Evolutionary conservation across 2,113 vertebrate species (phyloP).

Genomic region (Pseudopipra pipra): DNA sequence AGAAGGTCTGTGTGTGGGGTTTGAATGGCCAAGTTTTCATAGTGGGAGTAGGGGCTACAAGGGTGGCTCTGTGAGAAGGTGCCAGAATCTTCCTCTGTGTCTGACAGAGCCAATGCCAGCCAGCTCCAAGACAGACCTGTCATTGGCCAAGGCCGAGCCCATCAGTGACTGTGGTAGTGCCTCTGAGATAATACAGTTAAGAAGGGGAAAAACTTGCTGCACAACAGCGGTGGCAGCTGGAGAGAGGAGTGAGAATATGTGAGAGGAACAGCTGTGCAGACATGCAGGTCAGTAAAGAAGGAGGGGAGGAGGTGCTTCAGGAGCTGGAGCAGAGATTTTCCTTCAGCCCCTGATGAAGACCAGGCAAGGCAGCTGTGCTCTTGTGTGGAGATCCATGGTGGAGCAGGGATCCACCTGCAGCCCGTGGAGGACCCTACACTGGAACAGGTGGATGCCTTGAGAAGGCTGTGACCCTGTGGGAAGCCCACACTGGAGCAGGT

Average conservation of each 20-base stretch:
- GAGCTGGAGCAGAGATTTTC: background rate
- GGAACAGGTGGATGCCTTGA: background rate
- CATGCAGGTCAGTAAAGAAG: background rate
- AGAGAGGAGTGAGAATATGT: background rate
- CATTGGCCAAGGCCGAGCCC: accelerated
- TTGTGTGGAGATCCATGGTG: background rate
- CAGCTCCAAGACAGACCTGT: accelerated
- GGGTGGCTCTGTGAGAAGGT: background rate
- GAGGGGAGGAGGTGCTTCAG: background rate
- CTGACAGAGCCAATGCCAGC: background rate
- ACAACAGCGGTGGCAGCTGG: accelerated
- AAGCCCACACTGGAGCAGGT: background rate
- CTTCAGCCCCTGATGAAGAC: background rate
- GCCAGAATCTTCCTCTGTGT: background rate
- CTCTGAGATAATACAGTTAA: background rate
- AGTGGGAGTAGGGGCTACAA: background rate
- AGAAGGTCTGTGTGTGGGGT: background rate
- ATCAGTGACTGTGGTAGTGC: accelerated
- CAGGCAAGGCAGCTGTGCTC: background rate
- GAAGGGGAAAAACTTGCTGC: background rate
- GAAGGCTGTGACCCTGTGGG: background rate
- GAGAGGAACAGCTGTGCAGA: background rate
- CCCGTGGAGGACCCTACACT: background rate
- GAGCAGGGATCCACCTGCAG: background rate
- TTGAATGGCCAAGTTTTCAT: background rate